Percentiles rank a stretch among this genome's conserved stretches.
Conservation (phyloP, 1,140 invertebrate species). For the Drosophila navojoa region DNA sequence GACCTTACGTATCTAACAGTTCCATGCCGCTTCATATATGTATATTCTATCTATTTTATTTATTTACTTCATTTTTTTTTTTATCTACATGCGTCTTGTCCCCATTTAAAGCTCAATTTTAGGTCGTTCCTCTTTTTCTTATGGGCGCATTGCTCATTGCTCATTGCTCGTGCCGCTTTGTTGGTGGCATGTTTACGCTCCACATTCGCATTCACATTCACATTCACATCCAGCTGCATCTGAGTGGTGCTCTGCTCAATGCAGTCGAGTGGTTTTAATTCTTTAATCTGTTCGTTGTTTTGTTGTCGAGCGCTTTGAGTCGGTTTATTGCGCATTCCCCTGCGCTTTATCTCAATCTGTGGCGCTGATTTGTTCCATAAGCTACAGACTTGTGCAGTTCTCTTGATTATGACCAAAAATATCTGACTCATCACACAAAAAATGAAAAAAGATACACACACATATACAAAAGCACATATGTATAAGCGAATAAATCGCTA, state of each 20-base stretch:
- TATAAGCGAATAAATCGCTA: slow-evolving; percentile 12
- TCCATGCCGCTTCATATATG: background rate
- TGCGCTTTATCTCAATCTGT: slow-evolving; percentile 27
- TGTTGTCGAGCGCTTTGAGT: slow-evolving; percentile 25
- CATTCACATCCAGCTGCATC: background rate
- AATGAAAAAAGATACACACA: background rate
- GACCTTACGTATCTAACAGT: background rate
- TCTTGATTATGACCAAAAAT: slow-evolving; percentile 31
- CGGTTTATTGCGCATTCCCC: slow-evolving; percentile 21
- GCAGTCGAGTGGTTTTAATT: slow-evolving; percentile 45
- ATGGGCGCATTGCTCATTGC: slow-evolving; percentile 45
- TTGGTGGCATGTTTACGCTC: slow-evolving; percentile 35
- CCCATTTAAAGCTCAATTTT: slow-evolving; percentile 72
- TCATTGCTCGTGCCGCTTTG: slow-evolving; percentile 34
- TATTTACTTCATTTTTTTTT: background rate
- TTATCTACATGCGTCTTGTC: slow-evolving; percentile 36
- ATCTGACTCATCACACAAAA: slow-evolving; percentile 50
- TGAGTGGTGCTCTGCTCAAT: slow-evolving; percentile 8
- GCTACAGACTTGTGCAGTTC: slow-evolving; percentile 3
- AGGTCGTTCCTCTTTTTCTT: slow-evolving; percentile 68
- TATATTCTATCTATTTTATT: background rate
- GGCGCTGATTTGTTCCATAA: slow-evolving; percentile 58
- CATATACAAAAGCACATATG: background rate
- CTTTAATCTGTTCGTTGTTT: slow-evolving; percentile 33
- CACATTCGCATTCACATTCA: slow-evolving; percentile 7